Conservation (phyloP, 1,140 invertebrate genomes). For the Drosophila fuyamai region DNA sequence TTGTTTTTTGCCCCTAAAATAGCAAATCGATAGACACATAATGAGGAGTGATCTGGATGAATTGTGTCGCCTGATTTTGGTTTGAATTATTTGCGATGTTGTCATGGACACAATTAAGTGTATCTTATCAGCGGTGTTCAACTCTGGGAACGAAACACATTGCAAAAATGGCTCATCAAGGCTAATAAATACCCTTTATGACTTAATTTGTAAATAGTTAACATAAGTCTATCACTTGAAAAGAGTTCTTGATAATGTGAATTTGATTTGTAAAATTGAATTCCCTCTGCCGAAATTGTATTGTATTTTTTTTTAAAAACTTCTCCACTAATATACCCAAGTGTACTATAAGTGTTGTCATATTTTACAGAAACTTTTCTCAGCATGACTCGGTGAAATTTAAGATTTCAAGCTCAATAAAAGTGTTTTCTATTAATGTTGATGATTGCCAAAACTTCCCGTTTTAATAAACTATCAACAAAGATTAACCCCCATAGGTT, state of each 20-base stretch:
- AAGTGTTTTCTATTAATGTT: no score
- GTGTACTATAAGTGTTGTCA: neutral
- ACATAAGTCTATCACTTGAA: neutral
- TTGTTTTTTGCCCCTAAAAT: neutral
- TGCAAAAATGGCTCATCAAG: neutral
- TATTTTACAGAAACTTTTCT: conserved; percentile 17
- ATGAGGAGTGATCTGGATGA: conserved; percentile 22
- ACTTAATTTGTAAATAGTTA: neutral
- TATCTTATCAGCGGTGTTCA: conserved; percentile 64
- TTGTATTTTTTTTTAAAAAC: no score
- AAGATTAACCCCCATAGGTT: neutral
- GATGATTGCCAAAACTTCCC: neutral
- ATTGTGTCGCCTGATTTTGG: conserved; percentile 39
- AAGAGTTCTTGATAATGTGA: no score
- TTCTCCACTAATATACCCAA: no score
- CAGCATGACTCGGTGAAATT: conserved; percentile 22
- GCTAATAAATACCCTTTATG: conserved; percentile 4
- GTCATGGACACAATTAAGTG: conserved; percentile 50
- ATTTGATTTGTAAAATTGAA: neutral
- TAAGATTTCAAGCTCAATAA: no score
- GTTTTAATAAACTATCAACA: neutral
- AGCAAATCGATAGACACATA: conserved; percentile 21
- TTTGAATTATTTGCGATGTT: conserved; percentile 32
- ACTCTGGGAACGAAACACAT: conserved; percentile 38
- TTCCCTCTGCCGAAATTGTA: neutral